Base-by-base conservation (phyloP, 2,888 invertebrate species). In the Phaedon cochleariae region DNA sequence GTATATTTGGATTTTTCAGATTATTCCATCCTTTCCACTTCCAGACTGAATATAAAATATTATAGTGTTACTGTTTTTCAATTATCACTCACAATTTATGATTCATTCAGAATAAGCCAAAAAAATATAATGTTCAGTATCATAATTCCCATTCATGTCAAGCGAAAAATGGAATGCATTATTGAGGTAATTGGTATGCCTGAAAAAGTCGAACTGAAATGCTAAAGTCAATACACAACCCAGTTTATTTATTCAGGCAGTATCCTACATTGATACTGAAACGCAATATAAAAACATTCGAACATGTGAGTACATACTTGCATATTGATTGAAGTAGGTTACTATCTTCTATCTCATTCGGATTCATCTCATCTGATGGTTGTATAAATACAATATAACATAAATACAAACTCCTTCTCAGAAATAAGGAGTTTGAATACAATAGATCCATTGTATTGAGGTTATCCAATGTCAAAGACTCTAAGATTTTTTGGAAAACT, bases 231-330 rank as follows among this genome's bases (percentile, higher is more conserved):
- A 41, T 41, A 41, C 12, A 15, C 41, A 41, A 1, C 12, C 41
- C 41, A 41, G 41, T 41, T 41, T 41, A 41, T 41, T 41, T 41
- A 41, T 41, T 41, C 41, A 41, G 41, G 41, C 41, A n/a, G n/a
- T 41, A 41, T 41, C 34, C 34, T 34, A 41, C 15, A 41, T 41
- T 15, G 15, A 41, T 15, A 41, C 12, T 41, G 41, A 41, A 41
- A 41, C 41, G 41, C 41, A 15, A 41, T 41, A 41, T 41, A n/a
- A 15, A 41, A 41, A 41, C 41, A 2, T 41, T 41, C 15, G n/a
- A 41, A 41, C 41, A 41, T 41, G 15, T 41, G 41, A 41, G 41
- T 41, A 41, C 41, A 15, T 15, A 41, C 41, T 41, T n/a, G 41
- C 41, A 41, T 41, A 4, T 41, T 41, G 41, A 41, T 41, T 15